Evolutionary conservation across 2,888 invertebrate species (phyloP).

Genomic region (Netelia fuscicornis): DNA sequence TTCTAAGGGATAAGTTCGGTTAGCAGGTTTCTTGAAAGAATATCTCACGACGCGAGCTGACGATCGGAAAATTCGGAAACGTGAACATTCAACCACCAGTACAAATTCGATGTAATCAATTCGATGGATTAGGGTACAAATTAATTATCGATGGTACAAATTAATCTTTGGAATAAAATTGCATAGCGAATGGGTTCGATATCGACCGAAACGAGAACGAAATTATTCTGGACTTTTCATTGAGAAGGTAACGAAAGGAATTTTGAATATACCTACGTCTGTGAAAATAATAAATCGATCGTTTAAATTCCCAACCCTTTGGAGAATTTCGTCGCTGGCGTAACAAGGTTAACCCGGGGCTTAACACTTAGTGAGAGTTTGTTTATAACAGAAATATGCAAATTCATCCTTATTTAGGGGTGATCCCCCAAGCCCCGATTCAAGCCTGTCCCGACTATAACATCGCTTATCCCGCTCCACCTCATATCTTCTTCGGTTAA

Average conservation of each 20-base stretch:
- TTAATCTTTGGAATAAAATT: no score
- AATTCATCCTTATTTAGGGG: slow-evolving; percentile 16
- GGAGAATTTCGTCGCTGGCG: neutral
- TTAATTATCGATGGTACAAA: no score
- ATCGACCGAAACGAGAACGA: neutral
- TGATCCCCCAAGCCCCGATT: neutral
- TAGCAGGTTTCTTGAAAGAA: no score
- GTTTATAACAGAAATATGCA: neutral
- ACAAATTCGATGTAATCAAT: no score
- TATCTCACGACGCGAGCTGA: no score
- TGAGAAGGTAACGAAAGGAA: neutral
- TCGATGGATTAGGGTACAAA: no score
- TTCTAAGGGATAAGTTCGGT: no score
- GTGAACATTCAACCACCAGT: no score
- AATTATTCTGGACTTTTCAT: neutral
- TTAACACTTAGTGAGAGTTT: neutral
- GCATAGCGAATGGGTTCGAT: no score
- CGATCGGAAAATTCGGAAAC: no score
- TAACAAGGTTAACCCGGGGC: neutral
- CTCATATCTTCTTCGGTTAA: neutral
- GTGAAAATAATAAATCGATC: neutral
- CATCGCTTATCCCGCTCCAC: neutral
- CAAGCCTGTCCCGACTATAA: slow-evolving; percentile 10
- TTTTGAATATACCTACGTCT: neutral
- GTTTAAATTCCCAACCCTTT: neutral